phyloP scores from a whole-genome alignment of 2,797 vertebrate species.

The Darevskia mixta region DNA sequence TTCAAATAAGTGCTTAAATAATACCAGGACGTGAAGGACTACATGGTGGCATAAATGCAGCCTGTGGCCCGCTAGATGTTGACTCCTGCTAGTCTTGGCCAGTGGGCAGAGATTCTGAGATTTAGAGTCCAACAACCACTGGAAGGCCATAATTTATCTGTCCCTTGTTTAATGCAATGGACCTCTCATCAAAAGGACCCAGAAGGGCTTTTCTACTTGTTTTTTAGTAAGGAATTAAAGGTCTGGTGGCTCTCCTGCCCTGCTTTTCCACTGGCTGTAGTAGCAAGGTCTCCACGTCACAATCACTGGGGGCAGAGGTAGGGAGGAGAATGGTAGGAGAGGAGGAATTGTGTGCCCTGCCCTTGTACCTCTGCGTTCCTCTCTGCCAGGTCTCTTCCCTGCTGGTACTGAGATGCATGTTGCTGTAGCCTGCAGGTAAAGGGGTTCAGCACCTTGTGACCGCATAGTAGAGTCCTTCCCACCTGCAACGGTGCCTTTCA shows the following conservation, averaged over 20 bases:
- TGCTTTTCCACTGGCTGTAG: neutral
- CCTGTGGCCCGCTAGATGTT: neutral
- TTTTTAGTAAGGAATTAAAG: neutral
- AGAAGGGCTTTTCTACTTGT: neutral
- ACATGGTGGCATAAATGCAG: neutral
- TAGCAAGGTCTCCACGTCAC: neutral
- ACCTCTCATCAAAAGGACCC: neutral
- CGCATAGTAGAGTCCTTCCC: neutral
- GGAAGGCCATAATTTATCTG: neutral
- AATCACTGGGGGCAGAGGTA: neutral
- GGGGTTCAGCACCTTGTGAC: too few relatives aligned
- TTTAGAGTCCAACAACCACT: neutral
- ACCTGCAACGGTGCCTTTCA: neutral
- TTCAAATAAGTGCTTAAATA: neutral
- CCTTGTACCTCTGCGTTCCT: neutral
- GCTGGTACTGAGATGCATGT: neutral
- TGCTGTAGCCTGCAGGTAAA: neutral
- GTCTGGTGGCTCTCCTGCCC: neutral
- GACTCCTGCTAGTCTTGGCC: neutral
- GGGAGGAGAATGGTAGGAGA: neutral
- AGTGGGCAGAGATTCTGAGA: neutral
- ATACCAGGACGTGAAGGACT: neutral
- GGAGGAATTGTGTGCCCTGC: neutral
- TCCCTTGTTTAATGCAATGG: neutral
- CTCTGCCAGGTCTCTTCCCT: neutral